phyloP scores from a whole-genome alignment of 2,888 invertebrate species.

The Cheilosia vulpina region DNA sequence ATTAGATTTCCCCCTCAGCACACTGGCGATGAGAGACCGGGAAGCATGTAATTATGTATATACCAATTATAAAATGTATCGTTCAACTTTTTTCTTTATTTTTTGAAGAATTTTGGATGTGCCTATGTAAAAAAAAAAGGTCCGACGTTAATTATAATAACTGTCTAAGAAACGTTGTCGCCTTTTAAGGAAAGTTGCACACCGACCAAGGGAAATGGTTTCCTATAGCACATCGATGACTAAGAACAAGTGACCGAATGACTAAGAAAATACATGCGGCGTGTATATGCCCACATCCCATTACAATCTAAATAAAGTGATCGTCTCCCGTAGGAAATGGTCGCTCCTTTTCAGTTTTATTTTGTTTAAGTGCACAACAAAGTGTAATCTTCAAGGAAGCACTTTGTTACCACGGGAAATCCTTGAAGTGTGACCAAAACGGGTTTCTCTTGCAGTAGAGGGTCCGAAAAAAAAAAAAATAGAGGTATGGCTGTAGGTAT shows the following conservation, averaged over 20 bases:
- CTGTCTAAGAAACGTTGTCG: constrained; percentile 17
- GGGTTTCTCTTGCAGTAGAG: constrained; percentile 26
- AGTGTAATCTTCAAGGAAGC: constrained; percentile 57
- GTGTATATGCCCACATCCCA: constrained; percentile 17
- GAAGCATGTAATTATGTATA: constrained; percentile 61
- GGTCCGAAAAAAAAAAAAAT: constrained; percentile 1
- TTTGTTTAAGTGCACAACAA: constrained; percentile 50
- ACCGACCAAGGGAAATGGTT: constrained; percentile 24
- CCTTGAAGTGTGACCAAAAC: constrained; percentile 74
- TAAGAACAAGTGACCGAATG: constrained; percentile 59
- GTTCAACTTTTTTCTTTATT: constrained; percentile 27
- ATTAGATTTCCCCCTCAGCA: constrained; percentile 53
- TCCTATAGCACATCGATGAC: constrained; percentile 50
- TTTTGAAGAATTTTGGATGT: constrained; percentile 12
- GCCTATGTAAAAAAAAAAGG: constrained; percentile 33
- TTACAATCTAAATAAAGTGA: constrained; percentile 16
- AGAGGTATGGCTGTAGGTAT: neutral
- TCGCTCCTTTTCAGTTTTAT: constrained; percentile 10
- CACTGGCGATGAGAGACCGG: constrained; percentile 17
- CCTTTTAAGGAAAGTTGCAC: constrained; percentile 36
- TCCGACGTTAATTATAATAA: constrained; percentile 49
- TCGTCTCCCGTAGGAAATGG: constrained; percentile 44
- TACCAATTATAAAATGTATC: constrained; percentile 65
- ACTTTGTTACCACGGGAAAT: constrained; percentile 64
- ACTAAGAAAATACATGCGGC: constrained; percentile 50